Percentiles rank a stretch among this genome's conserved stretches.
Evolutionary conservation across 2,113 vertebrate genomes (phyloP).

Genomic region (Anseranas semipalmata): DNA sequence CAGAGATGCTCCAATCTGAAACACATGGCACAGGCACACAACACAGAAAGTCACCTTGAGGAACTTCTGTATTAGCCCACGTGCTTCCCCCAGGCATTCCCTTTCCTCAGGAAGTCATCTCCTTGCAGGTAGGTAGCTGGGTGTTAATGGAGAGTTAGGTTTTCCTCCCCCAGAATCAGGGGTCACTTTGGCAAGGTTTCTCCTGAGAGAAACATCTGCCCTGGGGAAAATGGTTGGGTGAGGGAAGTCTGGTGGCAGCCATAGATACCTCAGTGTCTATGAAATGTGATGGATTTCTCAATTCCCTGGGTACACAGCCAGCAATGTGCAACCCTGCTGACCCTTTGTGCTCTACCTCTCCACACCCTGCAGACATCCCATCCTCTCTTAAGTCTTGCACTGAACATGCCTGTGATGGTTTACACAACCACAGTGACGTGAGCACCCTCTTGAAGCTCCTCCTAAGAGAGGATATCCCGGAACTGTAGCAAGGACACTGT

Average conservation of each 20-base stretch:
- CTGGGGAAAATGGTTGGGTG: accelerated
- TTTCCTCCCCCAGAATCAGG: not conserved
- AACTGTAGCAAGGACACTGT: accelerated
- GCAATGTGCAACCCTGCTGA: not conserved
- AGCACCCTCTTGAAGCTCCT: not conserved
- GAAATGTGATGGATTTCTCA: not conserved
- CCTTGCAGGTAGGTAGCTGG: not conserved
- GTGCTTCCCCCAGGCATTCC: not conserved
- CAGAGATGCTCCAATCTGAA: slow-evolving; percentile 93
- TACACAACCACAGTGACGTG: not conserved
- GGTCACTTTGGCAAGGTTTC: not conserved
- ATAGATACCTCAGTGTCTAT: not conserved
- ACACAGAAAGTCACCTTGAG: not conserved
- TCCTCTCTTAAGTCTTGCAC: not conserved
- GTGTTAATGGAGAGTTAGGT: accelerated
- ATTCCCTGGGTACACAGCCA: not conserved
- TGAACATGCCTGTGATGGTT: not conserved
- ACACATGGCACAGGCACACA: not conserved
- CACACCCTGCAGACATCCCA: not conserved
- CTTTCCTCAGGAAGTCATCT: not conserved
- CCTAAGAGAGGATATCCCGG: not conserved
- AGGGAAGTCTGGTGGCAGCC: not conserved
- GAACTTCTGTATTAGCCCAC: not conserved
- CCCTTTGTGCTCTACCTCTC: not conserved
- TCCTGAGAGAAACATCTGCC: not conserved